Base-by-base conservation (phyloP, 1,140 invertebrate genomes). In the Rhizoglyphus robini region DNA sequence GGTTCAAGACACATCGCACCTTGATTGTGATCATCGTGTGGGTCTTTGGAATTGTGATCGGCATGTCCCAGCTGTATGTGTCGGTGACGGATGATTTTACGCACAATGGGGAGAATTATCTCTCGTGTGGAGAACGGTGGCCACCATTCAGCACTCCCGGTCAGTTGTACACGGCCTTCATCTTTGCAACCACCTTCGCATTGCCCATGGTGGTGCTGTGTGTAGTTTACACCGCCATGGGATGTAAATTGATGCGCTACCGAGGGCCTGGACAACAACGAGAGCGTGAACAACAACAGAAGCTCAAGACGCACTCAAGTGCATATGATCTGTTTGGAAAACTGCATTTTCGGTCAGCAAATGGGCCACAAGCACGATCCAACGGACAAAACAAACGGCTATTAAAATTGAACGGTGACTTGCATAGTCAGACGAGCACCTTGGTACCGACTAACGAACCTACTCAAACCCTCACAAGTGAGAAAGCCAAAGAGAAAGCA, bases 261-360 rank as follows among this genome's bases (percentile, higher is more conserved):
- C 76, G 73, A 4, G 70, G 76, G 0, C 81, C 81, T 8, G 81
- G 81, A 79, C 80, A 63, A 76, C 76, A 1, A 75, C 81, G 81
- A 81, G 75, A 79, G 81, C 72, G 23, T 41, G 36, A 51, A 51
- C 20, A 5, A 51, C 15, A 25, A n/a, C 8, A 15, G 11, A n/a
- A n/a, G n/a, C n/a, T n/a, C n/a, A n/a, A n/a, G n/a, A n/a, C n/a
- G n/a, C n/a, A n/a, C n/a, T n/a, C n/a, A n/a, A n/a, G n/a, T n/a
- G n/a, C n/a, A n/a, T n/a, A n/a, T n/a, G n/a, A n/a, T n/a, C n/a
- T n/a, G n/a, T n/a, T n/a, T n/a, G n/a, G n/a, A n/a, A n/a, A n/a
- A n/a, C n/a, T n/a, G n/a, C n/a, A n/a, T n/a, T n/a, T n/a, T n/a
- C n/a, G n/a, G n/a, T n/a, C n/a, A n/a, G n/a, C n/a, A n/a, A n/a